Conservation (phyloP, 2,888 invertebrate genomes). For the Asteroscopus sphinx region DNA sequence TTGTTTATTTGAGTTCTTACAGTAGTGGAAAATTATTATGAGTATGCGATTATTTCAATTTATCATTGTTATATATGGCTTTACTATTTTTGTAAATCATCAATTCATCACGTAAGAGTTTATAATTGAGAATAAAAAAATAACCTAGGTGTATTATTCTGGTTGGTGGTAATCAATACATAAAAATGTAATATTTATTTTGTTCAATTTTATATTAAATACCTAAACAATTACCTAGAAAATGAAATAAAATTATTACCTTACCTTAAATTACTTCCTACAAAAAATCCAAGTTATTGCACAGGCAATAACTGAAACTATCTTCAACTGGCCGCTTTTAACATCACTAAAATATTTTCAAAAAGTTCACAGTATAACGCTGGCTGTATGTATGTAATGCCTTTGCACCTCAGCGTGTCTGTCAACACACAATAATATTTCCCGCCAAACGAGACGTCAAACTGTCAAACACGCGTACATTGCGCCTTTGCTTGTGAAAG, state of each 20-base stretch:
- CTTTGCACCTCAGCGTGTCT: constrained; percentile 59
- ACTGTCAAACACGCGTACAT: constrained; percentile 85
- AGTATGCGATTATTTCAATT: no score
- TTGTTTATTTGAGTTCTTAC: no score
- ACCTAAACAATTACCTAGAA: not conserved
- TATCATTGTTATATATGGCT: no score
- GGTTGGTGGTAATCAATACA: no score
- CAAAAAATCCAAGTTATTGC: constrained; percentile 87
- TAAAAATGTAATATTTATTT: no score
- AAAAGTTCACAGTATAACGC: constrained; percentile 69
- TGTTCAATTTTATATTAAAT: not conserved
- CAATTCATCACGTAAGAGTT: no score
- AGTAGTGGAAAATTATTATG: no score
- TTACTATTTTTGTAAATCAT: no score
- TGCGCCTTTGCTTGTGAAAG: constrained; percentile 83
- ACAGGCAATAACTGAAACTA: constrained; percentile 81
- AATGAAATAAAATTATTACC: constrained; percentile 39
- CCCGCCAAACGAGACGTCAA: constrained; percentile 88
- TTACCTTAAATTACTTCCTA: constrained; percentile 78
- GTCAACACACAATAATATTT: constrained; percentile 73
- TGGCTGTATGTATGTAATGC: constrained; percentile 62
- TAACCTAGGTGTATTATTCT: no score
- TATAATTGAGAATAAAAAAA: no score
- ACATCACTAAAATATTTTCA: constrained; percentile 79
- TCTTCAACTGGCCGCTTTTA: constrained; percentile 78